These are phyloP conservation scores for Scelioninae gen. 1 DNA, from an alignment of 2,888 invertebrate genomes.

Conservation along the genomic window DNA sequence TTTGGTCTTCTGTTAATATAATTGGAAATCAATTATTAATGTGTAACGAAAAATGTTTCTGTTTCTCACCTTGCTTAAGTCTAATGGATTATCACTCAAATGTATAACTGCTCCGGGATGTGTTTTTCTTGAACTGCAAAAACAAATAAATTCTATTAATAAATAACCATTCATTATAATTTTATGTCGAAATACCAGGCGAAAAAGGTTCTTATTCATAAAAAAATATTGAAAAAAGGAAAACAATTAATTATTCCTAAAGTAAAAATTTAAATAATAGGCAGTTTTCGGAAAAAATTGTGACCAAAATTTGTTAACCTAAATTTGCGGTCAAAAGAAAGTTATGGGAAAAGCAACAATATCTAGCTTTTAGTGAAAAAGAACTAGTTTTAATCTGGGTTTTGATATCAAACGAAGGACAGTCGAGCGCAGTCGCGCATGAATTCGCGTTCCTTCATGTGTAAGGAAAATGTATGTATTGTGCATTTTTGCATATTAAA, in stretches of 20 bases:
- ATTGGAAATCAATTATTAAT: no score
- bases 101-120: conserved; percentile 99
- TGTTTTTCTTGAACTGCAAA: conserved; percentile 93
- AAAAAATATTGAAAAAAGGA: no score
- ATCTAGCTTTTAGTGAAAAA: conserved; percentile 33
- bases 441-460: conserved; percentile 73
- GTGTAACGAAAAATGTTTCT: no score
- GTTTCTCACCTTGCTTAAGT: conserved; percentile 94
- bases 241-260: no score
- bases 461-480: conserved; percentile 73
- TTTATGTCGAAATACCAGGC: neutral
- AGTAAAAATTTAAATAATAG: no score
- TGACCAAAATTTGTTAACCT: conserved; percentile 14
- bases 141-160: conserved; percentile 4
- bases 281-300: no score
- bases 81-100: conserved; percentile 98
- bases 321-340: conserved; percentile 15
- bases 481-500: conserved; percentile 65
- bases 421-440: conserved; percentile 73
- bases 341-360: conserved; percentile 24
- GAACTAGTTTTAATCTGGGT: conserved; percentile 58
- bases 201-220: no score
- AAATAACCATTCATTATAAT: neutral
- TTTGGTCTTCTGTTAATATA: no score
- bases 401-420: conserved; percentile 72